Percentiles rank a stretch among this genome's conserved stretches.
Conservation (phyloP, 2,888 invertebrate species). For the Eustalomyia histrio region DNA sequence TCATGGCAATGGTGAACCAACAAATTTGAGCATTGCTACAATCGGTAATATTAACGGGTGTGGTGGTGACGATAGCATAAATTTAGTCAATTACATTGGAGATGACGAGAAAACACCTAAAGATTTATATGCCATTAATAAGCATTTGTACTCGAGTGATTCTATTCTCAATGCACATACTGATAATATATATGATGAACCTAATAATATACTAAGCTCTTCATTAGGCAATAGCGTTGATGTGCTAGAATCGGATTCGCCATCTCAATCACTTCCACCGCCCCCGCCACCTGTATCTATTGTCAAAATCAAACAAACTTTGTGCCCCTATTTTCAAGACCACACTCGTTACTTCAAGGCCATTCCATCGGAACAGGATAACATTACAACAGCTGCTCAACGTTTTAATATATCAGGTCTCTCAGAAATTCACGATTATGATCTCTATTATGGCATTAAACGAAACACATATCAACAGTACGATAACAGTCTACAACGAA, state of each 20-base stretch:
- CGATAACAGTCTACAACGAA: constrained; percentile 72
- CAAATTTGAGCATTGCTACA: constrained; percentile 40
- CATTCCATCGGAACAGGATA: constrained; percentile 77
- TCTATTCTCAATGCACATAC: constrained; percentile 77
- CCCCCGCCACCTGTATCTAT: constrained; percentile 74
- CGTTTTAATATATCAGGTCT: constrained; percentile 75
- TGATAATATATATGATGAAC: constrained; percentile 79
- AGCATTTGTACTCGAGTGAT: constrained; percentile 78
- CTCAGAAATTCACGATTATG: constrained; percentile 78
- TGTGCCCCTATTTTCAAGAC: constrained; percentile 77
- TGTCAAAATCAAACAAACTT: constrained; percentile 72
- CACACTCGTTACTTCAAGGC: constrained; percentile 77
- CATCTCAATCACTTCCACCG: constrained; percentile 71
- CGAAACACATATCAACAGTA: constrained; percentile 69
- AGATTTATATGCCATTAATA: constrained; percentile 75
- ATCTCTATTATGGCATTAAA: constrained; percentile 77
- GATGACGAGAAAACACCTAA: constrained; percentile 70
- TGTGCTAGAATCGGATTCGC: constrained; percentile 73
- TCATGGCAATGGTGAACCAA: constrained; percentile 58
- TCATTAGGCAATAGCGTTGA: constrained; percentile 76
- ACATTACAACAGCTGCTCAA: constrained; percentile 74
- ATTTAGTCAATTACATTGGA: constrained; percentile 51
- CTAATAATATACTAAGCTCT: constrained; percentile 77
- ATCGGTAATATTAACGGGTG: constrained; percentile 48
- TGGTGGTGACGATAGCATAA: constrained; percentile 22